Evolutionary conservation across 2,888 invertebrate species (phyloP).

Genomic region (Adelphocoris suturalis): DNA sequence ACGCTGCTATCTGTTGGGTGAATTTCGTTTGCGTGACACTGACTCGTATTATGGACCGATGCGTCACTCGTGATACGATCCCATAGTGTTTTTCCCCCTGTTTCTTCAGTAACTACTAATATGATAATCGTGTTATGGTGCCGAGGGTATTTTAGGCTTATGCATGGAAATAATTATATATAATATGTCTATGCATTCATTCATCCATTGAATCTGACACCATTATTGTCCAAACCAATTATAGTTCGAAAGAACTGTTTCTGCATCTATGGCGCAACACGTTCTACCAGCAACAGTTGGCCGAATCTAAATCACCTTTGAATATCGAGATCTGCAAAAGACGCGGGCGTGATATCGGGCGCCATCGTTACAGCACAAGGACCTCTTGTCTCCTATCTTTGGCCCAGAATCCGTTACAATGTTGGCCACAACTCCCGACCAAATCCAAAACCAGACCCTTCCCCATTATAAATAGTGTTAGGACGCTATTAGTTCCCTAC

Average conservation of each 20-base stretch:
- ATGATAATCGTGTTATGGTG: no score
- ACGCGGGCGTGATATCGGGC: constrained; percentile 27
- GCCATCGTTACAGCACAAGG: constrained; percentile 46
- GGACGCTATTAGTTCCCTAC: constrained; percentile 53
- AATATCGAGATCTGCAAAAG: background rate
- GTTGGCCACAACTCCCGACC: constrained; percentile 37
- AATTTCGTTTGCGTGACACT: no score
- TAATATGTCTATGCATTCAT: no score
- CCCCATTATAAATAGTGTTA: constrained; percentile 61
- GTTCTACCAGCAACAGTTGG: background rate
- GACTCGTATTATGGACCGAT: no score
- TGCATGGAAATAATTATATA: no score
- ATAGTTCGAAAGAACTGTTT: background rate
- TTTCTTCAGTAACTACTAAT: no score
- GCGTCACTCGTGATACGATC: no score
- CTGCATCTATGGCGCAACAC: background rate
- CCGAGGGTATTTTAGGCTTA: no score
- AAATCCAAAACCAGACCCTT: constrained; percentile 50
- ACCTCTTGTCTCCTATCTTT: constrained; percentile 55
- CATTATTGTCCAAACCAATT: no score
- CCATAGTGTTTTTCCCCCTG: no score
- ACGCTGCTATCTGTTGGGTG: no score
- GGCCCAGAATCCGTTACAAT: constrained; percentile 50
- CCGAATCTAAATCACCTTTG: background rate
- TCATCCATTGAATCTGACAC: no score